These are phyloP conservation scores for Pandemis heparana DNA, from an alignment of 2,888 invertebrate genomes.

Conservation along the genomic window DNA sequence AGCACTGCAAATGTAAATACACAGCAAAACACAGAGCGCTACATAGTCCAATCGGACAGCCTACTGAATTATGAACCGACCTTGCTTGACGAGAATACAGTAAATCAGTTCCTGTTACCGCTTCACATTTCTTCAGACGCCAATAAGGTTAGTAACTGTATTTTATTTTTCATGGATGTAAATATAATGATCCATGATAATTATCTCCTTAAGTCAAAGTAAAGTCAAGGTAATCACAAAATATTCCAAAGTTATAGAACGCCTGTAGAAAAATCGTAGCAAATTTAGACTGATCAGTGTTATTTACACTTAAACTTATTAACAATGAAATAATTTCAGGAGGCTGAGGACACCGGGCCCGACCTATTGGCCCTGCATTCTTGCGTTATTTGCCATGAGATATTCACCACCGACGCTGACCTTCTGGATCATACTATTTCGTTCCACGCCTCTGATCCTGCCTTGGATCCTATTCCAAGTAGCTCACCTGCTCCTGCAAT, in stretches of 20 bases:
- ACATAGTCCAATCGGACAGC: conserved; percentile 66
- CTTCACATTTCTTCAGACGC: conserved; percentile 59
- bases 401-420: conserved; percentile 77
- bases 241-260: not conserved
- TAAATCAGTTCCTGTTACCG: conserved; percentile 77
- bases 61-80: conserved; percentile 72
- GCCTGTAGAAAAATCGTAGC: conserved; percentile 23
- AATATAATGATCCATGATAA: too few relatives aligned
- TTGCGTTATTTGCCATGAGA: conserved; percentile 78
- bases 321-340: conserved; percentile 54
- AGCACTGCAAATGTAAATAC: conserved; percentile 37
- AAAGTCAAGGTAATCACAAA: conserved; percentile 5
- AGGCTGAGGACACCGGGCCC: conserved; percentile 60
- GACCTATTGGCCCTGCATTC: conserved; percentile 75
- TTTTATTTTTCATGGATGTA: not conserved
- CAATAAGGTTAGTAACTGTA: conserved; percentile 53
- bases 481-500: conserved; percentile 38
- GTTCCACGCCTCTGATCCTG: conserved; percentile 66
- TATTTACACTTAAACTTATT: too few relatives aligned
- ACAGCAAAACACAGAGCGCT: conserved; percentile 59
- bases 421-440: conserved; percentile 77
- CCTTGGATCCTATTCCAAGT: conserved; percentile 48
- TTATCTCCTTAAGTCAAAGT: not conserved
- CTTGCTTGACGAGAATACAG: conserved; percentile 75
- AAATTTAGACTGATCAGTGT: not conserved